Conservation (phyloP, 2,113 vertebrate genomes). For the Protobothrops mucrosquamatus region DNA sequence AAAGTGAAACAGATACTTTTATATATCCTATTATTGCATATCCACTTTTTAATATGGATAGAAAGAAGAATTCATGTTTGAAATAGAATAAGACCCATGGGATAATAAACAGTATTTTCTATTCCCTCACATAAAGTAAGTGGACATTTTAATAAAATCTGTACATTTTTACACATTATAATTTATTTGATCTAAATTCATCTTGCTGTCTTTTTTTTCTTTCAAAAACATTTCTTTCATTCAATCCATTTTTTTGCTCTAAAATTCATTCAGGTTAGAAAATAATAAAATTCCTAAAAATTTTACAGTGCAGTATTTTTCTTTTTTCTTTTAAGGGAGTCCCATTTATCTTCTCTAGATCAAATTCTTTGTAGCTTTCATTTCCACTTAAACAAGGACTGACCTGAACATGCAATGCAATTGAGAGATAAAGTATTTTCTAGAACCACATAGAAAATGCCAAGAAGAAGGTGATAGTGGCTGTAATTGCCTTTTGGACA, state of each 20-base stretch:
- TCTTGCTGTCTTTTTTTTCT: not conserved
- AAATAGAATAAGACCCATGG: not conserved
- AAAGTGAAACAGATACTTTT: not conserved
- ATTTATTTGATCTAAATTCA: not conserved
- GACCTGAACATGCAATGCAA: not conserved
- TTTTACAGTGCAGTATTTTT: not conserved
- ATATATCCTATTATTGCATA: not conserved
- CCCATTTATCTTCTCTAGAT: not conserved
- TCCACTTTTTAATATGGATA: not conserved
- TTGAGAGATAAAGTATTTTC: not conserved
- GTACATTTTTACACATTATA: not conserved
- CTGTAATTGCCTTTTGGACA: not conserved
- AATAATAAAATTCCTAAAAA: not conserved
- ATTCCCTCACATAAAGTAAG: not conserved
- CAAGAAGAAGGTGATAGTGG: not conserved
- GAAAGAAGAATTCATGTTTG: not conserved
- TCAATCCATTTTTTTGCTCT: not conserved
- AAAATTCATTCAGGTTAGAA: not conserved
- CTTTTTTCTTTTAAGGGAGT: not conserved
- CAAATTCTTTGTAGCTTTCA: not conserved
- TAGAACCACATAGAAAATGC: not conserved
- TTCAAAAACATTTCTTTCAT: not conserved
- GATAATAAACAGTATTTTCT: not conserved
- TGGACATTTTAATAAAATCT: not conserved
- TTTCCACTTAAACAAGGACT: not conserved